Conservation (phyloP, 1,140 invertebrate genomes). For the Macrocentrus cingulum region DNA sequence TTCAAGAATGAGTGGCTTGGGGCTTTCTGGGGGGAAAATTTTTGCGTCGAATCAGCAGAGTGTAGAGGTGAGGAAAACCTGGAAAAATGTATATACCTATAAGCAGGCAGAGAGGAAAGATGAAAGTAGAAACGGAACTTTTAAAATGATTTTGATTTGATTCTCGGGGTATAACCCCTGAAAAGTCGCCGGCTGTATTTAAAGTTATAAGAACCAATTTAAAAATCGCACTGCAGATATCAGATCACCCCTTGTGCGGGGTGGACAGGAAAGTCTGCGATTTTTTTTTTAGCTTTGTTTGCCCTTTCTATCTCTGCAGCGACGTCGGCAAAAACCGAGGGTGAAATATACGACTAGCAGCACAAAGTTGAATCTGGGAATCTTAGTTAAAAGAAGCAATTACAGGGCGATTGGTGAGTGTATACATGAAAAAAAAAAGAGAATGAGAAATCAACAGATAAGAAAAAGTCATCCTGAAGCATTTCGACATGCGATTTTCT, state of each 20-base stretch:
- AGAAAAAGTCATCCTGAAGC: conserved; percentile 49
- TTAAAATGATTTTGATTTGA: conserved; percentile 47
- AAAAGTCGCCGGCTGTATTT: conserved; percentile 35
- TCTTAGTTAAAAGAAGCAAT: conserved; percentile 55
- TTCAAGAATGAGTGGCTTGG: no score
- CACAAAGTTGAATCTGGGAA: conserved; percentile 46
- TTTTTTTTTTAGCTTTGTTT: conserved; percentile 10
- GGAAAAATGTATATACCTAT: conserved; percentile 8
- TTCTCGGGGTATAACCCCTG: conserved; percentile 29
- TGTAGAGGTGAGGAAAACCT: conserved; percentile 28
- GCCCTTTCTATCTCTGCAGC: conserved; percentile 8
- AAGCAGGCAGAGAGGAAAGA: conserved; percentile 11
- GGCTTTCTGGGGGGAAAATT: no score
- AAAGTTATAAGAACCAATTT: conserved; percentile 57
- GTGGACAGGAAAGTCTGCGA: conserved; percentile 3
- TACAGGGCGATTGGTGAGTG: conserved; percentile 42
- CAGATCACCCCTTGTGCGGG: conserved; percentile 5
- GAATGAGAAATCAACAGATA: conserved; percentile 42
- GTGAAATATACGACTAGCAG: conserved; percentile 6
- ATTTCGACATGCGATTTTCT: no score
- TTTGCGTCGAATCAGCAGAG: no score
- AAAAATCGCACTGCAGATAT: conserved; percentile 42
- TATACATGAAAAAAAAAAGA: conserved; percentile 34
- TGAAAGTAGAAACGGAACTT: conserved; percentile 31
- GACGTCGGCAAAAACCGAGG: neutral